Conservation (phyloP, 2,113 vertebrate genomes). For the Labeo catla region DNA sequence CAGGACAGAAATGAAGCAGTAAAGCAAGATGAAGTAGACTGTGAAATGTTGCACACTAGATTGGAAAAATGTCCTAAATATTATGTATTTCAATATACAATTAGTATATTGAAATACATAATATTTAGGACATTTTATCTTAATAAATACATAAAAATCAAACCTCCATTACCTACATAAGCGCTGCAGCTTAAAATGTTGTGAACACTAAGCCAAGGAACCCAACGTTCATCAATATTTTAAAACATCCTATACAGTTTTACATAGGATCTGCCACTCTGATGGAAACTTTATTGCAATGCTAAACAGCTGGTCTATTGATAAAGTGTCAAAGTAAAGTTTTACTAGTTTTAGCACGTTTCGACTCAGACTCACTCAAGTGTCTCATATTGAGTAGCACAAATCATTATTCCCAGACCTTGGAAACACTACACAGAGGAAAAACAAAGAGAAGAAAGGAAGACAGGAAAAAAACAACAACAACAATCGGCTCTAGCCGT, state of each 20-base stretch:
- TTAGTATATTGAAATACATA: too few species aligned
- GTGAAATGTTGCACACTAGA: background rate
- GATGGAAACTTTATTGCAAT: background rate
- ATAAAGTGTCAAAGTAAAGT: constrained; percentile 38
- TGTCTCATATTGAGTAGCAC: constrained; percentile 42
- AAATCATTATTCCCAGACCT: constrained; percentile 41
- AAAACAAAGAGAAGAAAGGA: constrained; percentile 6
- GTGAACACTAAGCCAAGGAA: background rate
- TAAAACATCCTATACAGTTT: background rate
- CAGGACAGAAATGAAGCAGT: background rate
- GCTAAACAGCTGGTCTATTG: background rate
- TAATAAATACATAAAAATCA: too few species aligned
- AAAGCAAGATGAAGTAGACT: background rate
- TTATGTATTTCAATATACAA: background rate
- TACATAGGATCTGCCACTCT: background rate
- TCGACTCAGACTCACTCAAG: constrained; percentile 29
- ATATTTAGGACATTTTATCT: too few species aligned
- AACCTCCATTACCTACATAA: background rate
- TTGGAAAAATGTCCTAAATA: background rate
- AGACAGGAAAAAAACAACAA: background rate
- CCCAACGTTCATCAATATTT: background rate
- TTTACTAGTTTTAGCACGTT: constrained; percentile 36
- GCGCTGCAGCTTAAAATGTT: too few species aligned
- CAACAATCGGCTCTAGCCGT: background rate
- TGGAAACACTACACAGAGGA: constrained; percentile 22